These are phyloP conservation scores for Spicauda simplicius DNA, from an alignment of 2,888 invertebrate genomes.

Conservation along the genomic window DNA sequence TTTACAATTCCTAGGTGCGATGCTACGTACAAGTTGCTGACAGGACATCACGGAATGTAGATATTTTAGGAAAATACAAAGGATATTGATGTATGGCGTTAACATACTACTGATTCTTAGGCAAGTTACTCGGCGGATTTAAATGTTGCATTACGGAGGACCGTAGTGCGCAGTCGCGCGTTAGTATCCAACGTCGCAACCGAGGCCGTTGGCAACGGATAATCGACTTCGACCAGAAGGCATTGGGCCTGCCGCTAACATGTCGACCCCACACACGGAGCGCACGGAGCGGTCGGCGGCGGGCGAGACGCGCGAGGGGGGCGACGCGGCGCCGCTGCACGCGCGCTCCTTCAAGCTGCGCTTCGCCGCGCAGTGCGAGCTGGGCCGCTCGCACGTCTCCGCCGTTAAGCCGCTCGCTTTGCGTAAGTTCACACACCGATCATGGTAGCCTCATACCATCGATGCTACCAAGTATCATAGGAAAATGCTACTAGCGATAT, in stretches of 20 bases:
- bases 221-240: not conserved
- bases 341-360: constrained; percentile 69
- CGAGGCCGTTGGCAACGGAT: not conserved
- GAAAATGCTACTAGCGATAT: no score
- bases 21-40: no score
- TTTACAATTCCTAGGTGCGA: no score
- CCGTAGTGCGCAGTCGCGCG: not conserved
- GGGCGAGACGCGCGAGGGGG: constrained; percentile 21
- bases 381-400: constrained; percentile 72
- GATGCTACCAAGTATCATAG: no score
- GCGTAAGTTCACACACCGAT: constrained; percentile 49
- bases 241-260: not conserved
- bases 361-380: constrained; percentile 70
- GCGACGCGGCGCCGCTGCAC: constrained; percentile 37
- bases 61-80: no score
- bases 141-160: not conserved
- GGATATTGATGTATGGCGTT: no score
- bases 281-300: constrained; percentile 12
- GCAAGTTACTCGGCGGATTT: not conserved
- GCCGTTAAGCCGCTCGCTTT: constrained; percentile 64
- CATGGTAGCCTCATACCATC: constrained; percentile 39
- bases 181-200: not conserved
- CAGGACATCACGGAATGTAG: no score
- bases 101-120: no score
- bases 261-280: constrained; percentile 23